Conservation (phyloP, 2,888 invertebrate genomes). For the Nemurella pictetii region DNA sequence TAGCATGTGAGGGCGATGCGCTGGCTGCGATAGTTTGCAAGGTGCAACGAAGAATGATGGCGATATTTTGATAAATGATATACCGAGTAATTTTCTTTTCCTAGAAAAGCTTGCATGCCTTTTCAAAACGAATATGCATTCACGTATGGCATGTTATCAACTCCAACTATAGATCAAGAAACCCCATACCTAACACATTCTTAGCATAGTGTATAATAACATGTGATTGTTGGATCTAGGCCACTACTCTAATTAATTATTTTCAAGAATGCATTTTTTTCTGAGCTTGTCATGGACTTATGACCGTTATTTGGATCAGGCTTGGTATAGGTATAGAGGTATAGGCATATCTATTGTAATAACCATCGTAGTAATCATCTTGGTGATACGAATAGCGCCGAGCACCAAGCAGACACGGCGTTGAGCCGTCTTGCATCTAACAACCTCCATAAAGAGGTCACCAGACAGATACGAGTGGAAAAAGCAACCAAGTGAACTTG, state of each 20-base stretch:
- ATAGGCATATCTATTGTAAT: not conserved
- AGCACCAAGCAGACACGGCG: not conserved
- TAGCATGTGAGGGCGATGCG: no score
- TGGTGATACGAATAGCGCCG: not conserved
- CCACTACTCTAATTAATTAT: not conserved
- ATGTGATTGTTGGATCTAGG: not conserved
- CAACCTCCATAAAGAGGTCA: conserved; percentile 8
- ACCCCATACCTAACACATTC: not conserved
- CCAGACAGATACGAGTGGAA: conserved; percentile 14
- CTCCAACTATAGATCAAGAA: not conserved
- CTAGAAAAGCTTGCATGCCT: not conserved
- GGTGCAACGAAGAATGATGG: no score
- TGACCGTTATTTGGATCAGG: not conserved
- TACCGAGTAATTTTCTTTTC: not conserved
- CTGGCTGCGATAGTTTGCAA: no score
- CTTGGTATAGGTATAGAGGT: not conserved
- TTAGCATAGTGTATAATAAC: not conserved
- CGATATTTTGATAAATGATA: not conserved
- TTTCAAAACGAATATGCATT: not conserved
- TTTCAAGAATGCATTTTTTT: not conserved
- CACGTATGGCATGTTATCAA: not conserved
- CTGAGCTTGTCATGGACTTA: not conserved
- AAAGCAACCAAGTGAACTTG: conserved; percentile 9
- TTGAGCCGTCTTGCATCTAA: not conserved
- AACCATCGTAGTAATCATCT: not conserved